phyloP scores from a whole-genome alignment of 2,888 invertebrate species.

The Isoperla grammatica region DNA sequence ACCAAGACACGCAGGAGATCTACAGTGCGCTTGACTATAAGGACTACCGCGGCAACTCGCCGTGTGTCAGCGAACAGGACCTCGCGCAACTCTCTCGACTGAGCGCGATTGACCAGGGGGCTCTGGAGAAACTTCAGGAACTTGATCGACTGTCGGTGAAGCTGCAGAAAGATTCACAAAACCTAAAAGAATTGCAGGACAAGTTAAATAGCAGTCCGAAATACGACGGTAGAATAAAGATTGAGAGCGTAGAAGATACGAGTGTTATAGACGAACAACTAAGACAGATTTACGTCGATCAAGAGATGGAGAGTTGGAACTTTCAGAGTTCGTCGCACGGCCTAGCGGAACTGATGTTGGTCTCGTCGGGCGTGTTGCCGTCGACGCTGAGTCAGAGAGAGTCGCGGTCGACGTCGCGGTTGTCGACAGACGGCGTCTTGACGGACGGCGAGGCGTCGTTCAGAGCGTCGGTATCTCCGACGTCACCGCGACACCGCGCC shows the following conservation, averaged over 20 bases:
- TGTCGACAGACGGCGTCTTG: conserved; percentile 55
- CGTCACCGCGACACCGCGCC: conserved; percentile 24
- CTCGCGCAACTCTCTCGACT: conserved; percentile 67
- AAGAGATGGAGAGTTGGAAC: conserved; percentile 60
- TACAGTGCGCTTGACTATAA: conserved; percentile 74
- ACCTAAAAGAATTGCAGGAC: conserved; percentile 67
- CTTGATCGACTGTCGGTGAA: conserved; percentile 70
- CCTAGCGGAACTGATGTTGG: conserved; percentile 54
- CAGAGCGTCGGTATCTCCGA: conserved; percentile 17
- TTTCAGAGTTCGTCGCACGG: conserved; percentile 60
- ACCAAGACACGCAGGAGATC: conserved; percentile 53
- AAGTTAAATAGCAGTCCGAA: conserved; percentile 39
- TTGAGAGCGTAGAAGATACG: conserved; percentile 50
- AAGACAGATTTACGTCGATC: conserved; percentile 60
- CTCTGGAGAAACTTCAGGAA: conserved; percentile 72
- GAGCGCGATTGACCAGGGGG: conserved; percentile 70
- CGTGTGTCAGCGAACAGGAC: conserved; percentile 72
- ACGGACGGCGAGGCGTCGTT: conserved; percentile 57
- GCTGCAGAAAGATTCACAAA: conserved; percentile 71
- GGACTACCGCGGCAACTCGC: conserved; percentile 67
- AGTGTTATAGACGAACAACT: conserved; percentile 64
- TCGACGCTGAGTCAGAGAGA: conserved; percentile 40
- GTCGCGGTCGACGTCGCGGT: conserved; percentile 55
- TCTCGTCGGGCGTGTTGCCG: conserved; percentile 47
- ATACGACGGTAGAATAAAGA: conserved; percentile 3